Evolutionary conservation across 30 jellyfish, hydroid and myxozoan genomes (phyloP), one percentile per base, ranked within the genome.

Genomic region (Cassiopea andromeda): DNA sequence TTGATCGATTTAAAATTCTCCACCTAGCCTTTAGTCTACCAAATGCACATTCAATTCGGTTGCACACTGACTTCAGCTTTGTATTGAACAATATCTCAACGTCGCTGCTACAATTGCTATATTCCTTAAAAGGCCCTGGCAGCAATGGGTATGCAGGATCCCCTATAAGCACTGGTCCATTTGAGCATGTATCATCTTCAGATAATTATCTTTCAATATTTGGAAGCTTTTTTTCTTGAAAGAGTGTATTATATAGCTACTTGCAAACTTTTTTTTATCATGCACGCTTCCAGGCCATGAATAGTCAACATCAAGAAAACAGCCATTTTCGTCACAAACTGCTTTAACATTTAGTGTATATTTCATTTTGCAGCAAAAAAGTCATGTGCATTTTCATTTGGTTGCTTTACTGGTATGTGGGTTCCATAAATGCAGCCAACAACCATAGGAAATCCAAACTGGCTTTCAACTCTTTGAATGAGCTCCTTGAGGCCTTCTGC

Each of bases 351-450:
- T 92, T 18, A 92, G 1, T 16, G 94, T 50, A 60, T 85, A 86
- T 67, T 85, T 85, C 97, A 85, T 85, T 91, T 92, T 92, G 61
- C 79, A 92, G 66, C 97, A 75, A 77, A 92, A 87, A 57, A 92
- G 67, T 92, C 97, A 49, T 93, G 98, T 69, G 94, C 80, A 89
- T 89, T 93, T 70, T 93, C 98, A 38, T 38, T 49, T 12, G 98
- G 98, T 77, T 85, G 97, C 45, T 17, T 58, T 38, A 93, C 75
- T 15, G 94, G 92, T 18, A 93, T 89, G 70, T 87, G 98, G 15
- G 98, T 92, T 46, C 98, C 97, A 87, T 92, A 94, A 46, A 92
- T 48, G 86, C 98, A 85, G 7, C 98, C 97, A 46, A 93, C 80
- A 38, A 74, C 98, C 82, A 48, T 93, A 16, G 97, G 98, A 87